Conservation (phyloP, 2,888 invertebrate genomes). For the Ectropis crepuscularia region DNA sequence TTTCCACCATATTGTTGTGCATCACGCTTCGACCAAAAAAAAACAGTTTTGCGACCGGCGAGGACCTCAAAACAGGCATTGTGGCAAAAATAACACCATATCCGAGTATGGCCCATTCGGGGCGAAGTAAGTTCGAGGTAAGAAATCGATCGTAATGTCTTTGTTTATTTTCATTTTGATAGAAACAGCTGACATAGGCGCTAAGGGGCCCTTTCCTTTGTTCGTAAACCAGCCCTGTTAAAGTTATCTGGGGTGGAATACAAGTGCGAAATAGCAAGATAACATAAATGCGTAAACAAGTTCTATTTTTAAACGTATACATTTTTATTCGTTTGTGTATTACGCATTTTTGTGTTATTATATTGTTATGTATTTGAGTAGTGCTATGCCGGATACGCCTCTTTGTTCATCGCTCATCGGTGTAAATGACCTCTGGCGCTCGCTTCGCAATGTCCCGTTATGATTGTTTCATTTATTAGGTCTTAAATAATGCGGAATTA, state of each 20-base stretch:
- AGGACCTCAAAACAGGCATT: conserved; percentile 62
- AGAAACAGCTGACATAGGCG: conserved; percentile 86
- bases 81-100: conserved; percentile 82
- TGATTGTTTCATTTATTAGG: conserved; percentile 47
- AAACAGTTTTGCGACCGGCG: conserved; percentile 42
- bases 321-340: conserved; percentile 25
- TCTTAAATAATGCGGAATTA: conserved; percentile 10
- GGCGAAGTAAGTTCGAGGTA: conserved; percentile 88
- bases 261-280: conserved; percentile 14
- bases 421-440: conserved; percentile 65
- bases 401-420: conserved; percentile 57
- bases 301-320: conserved; percentile 35
- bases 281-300: conserved; percentile 21
- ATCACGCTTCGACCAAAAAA: conserved; percentile 48
- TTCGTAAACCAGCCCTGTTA: conserved; percentile 21
- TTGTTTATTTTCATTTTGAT: conserved; percentile 80
- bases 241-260: not conserved
- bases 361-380: conserved; percentile 44
- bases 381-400: conserved; percentile 39
- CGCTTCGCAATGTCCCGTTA: conserved; percentile 61
- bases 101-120: conserved; percentile 86
- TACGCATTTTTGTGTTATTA: conserved; percentile 33
- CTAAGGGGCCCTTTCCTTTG: conserved; percentile 37
- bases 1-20: conserved; percentile 66
- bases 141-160: conserved; percentile 59